A percentile compares a stretch with the other conserved stretches of the same genome.
Conservation (phyloP, 2,797 vertebrate genomes). For the Sternotherus odoratus region DNA sequence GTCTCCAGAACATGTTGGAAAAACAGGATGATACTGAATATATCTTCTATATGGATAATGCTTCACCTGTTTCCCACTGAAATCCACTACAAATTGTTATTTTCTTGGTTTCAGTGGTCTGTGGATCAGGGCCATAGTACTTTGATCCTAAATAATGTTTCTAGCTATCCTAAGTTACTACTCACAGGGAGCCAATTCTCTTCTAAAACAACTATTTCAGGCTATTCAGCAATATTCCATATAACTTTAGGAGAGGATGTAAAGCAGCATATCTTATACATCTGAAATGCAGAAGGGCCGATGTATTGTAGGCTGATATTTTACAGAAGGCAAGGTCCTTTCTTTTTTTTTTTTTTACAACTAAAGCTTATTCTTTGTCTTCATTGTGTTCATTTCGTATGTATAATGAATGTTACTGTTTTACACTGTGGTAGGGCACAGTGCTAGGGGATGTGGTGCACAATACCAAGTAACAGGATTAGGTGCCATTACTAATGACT, state of each 20-base stretch:
- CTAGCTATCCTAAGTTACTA: background rate
- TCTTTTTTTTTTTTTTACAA: background rate
- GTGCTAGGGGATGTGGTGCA: background rate
- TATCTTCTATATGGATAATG: background rate
- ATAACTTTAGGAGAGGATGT: rapidly evolving
- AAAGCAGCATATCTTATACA: background rate
- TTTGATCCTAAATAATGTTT: background rate
- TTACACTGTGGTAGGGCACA: background rate
- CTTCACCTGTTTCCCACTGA: background rate
- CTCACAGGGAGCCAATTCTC: background rate
- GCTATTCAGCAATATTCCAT: background rate
- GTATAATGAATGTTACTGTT: background rate
- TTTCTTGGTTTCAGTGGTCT: background rate
- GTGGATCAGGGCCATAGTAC: background rate
- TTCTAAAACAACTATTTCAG: background rate
- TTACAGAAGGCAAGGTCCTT: background rate
- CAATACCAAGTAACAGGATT: background rate
- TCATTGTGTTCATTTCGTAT: background rate
- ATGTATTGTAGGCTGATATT: background rate
- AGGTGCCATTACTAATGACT: background rate
- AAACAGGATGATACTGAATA: background rate
- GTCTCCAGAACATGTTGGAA: background rate
- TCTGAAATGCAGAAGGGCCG: background rate
- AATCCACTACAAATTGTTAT: background rate
- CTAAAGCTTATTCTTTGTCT: background rate